Base-by-base conservation (phyloP, 2,888 invertebrate genomes). In the Napeogenes inachia region DNA sequence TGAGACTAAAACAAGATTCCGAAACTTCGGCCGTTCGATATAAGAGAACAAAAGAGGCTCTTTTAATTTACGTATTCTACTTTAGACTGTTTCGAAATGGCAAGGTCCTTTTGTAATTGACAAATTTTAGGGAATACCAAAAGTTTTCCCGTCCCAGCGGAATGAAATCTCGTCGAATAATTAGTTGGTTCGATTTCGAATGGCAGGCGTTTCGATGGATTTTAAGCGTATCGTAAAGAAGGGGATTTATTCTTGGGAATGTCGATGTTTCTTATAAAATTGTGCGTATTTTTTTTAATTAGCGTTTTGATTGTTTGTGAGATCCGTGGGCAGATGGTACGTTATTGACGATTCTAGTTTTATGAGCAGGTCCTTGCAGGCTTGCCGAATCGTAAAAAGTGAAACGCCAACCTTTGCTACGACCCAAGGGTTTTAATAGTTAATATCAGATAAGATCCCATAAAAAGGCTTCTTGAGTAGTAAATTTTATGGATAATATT, bases 281-380 rank as follows among this genome's bases (percentile, higher is more conserved):
- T 75, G 68, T 68, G 75, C 73, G 75, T 73, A 72, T 81, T 79
- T 73, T 77, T 73, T 73, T 85, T 87, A 85, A 89, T 89, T 82
- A 79, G 81, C 79, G 79, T 80, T 76, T 80, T 85, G 84, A 87
- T 86, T 87, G 81, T 78, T 75, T 71, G 80, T 79, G 81, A 81
- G 81, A 84, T 80, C 81, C 77, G 74, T 73, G 77, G 77, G 77
- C 88, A 88, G 89, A 85, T 87, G 89, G 82, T 74, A 80, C 77
- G 84, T 83, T 86, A 87, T 88, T 84, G 84, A 76, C 75, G 76
- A 73, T 76, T 79, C 80, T 83, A 84, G 83, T 83, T 87, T 88
- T 87, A 88, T 84, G 82, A 75, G 76, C 72, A 72, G 74, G 71
- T 73, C 75, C 76, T 77, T 76, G 76, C 74, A 45, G 45, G 57